Evolutionary conservation across 2,888 invertebrate genomes (phyloP).

Genomic region (Tipula lateralis): DNA sequence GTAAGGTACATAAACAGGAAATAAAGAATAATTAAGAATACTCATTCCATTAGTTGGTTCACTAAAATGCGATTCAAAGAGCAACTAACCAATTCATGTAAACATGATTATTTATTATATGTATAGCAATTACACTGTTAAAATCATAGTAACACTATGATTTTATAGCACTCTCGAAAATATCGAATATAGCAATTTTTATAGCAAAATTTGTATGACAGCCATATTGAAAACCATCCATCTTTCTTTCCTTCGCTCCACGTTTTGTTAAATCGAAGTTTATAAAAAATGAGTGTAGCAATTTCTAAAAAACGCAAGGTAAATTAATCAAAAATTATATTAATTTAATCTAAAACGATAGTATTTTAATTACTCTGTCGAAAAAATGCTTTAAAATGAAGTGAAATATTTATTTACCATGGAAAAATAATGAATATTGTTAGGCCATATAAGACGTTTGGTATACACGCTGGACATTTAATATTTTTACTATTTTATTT

Average conservation of each 20-base stretch:
- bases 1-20: too few relatives aligned
- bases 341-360: not conserved
- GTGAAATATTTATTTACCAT: not conserved
- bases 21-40: too few relatives aligned
- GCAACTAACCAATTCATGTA: too few relatives aligned
- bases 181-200: not conserved
- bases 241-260: conserved; percentile 49
- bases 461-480: not conserved
- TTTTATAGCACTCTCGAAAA: conserved; percentile 26
- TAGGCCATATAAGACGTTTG: not conserved
- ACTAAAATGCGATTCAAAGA: too few relatives aligned
- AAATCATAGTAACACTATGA: too few relatives aligned
- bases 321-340: not conserved
- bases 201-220: not conserved
- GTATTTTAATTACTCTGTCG: not conserved
- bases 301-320: not conserved
- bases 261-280: conserved; percentile 42
- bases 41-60: too few relatives aligned
- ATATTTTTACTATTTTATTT: not conserved
- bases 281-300: not conserved
- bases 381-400: not conserved
- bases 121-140: too few relatives aligned
- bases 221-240: conserved; percentile 3
- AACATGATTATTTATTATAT: too few relatives aligned
- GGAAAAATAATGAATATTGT: not conserved